These are phyloP conservation scores for Oncorhynchus masou DNA, from an alignment of 2,113 vertebrate species.

Conservation along the genomic window DNA sequence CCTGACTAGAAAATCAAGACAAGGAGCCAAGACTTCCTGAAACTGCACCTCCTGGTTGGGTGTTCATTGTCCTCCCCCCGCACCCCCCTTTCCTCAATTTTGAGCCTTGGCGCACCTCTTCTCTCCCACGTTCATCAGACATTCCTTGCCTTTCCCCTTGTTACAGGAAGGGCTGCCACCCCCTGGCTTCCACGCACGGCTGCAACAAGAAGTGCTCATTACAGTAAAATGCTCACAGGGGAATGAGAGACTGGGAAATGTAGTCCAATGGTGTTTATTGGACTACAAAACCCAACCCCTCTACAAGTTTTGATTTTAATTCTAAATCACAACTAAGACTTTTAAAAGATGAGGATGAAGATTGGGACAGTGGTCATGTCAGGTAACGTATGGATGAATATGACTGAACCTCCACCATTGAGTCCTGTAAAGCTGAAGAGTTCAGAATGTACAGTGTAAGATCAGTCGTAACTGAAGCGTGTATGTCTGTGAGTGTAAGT, in stretches of 20 bases:
- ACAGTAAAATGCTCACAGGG: constrained; percentile 18
- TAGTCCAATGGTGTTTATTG: constrained; percentile 2
- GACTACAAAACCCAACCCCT: background rate
- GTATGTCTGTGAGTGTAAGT: constrained; percentile 25
- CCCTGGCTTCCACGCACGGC: constrained; percentile 7
- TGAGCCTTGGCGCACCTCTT: background rate
- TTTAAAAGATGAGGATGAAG: constrained; percentile 7
- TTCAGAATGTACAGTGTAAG: constrained; percentile 29
- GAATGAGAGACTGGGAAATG: constrained; percentile 13
- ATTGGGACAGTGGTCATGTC: constrained; percentile 1
- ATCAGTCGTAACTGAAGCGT: constrained; percentile 30
- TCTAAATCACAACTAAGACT: constrained; percentile 4
- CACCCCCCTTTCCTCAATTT: background rate
- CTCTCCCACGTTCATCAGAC: constrained; percentile 22
- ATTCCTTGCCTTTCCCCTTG: constrained; percentile 40
- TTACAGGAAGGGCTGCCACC: constrained; percentile 19
- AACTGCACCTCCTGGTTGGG: background rate
- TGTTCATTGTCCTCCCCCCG: background rate
- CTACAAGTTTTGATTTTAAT: background rate
- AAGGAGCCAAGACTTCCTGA: background rate
- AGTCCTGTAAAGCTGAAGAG: constrained; percentile 6
- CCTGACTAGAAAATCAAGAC: background rate
- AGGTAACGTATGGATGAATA: constrained; percentile 15
- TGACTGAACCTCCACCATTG: constrained; percentile 12
- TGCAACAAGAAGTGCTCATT: constrained; percentile 19